These are phyloP conservation scores for Melanocharis versteri DNA, from an alignment of 2,113 vertebrate species.

Conservation along the genomic window DNA sequence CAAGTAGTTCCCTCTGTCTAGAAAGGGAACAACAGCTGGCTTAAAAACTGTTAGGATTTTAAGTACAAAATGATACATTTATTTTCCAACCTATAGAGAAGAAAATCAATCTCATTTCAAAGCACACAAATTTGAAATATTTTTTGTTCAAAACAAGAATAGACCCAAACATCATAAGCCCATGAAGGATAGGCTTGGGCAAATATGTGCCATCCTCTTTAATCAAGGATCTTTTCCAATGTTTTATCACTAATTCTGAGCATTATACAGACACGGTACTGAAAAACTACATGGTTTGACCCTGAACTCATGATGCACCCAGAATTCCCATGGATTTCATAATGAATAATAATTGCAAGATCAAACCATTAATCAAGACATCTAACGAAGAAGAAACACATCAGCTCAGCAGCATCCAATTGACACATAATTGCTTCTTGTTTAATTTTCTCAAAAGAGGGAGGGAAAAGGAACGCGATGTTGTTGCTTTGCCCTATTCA, in stretches of 20 bases:
- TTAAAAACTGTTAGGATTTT: not conserved
- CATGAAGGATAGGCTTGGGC: not conserved
- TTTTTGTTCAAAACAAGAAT: not conserved
- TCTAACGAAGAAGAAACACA: not conserved
- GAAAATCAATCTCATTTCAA: not conserved
- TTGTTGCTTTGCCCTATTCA: not conserved
- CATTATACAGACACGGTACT: not conserved
- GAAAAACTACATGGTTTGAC: not conserved
- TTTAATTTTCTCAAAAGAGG: not conserved
- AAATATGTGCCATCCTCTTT: not conserved
- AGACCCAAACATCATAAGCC: not conserved
- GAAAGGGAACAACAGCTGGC: not conserved
- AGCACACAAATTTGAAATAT: not conserved
- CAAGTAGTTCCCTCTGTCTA: not conserved
- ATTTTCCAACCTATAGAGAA: not conserved
- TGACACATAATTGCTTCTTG: constrained; percentile 26
- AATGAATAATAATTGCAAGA: constrained; percentile 29
- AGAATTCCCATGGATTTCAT: not conserved
- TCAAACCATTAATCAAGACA: constrained; percentile 41
- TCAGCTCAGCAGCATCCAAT: constrained; percentile 1
- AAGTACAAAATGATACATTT: not conserved
- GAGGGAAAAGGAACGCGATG: not conserved
- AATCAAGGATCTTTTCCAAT: not conserved
- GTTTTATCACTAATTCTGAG: not conserved
- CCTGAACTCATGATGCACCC: not conserved